Evolutionary conservation across 2,113 vertebrate species (phyloP).

Genomic region (Brachyhypopomus gauderio): DNA sequence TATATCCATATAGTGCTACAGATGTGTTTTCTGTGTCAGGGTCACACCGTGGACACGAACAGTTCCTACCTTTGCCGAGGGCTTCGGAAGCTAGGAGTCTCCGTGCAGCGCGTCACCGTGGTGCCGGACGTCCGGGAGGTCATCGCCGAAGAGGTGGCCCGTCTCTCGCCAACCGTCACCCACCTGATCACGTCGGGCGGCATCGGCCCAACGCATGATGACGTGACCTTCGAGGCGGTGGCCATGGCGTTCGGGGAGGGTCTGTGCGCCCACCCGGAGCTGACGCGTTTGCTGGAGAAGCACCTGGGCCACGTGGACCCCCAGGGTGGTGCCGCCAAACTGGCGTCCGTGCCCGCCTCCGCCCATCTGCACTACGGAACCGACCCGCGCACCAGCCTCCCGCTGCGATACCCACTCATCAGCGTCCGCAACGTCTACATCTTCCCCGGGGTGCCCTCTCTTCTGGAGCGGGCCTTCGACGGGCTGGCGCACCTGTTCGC

Average conservation of each 20-base stretch:
- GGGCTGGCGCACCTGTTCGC: constrained; percentile 84
- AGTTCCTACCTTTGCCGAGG: constrained; percentile 86
- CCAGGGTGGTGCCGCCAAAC: constrained; percentile 80
- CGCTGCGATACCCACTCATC: constrained; percentile 83
- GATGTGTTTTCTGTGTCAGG: constrained; percentile 68
- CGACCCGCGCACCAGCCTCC: constrained; percentile 72
- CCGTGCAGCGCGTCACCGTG: constrained; percentile 83
- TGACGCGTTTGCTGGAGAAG: constrained; percentile 73
- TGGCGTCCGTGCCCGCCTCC: constrained; percentile 82
- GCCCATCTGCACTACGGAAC: constrained; percentile 86
- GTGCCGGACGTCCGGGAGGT: constrained; percentile 83
- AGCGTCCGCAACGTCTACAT: constrained; percentile 92
- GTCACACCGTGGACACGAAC: constrained; percentile 92
- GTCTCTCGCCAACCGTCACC: constrained; percentile 80
- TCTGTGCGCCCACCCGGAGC: constrained; percentile 80
- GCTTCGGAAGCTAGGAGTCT: constrained; percentile 85
- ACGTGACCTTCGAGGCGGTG: constrained; percentile 90
- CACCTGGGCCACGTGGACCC: constrained; percentile 72
- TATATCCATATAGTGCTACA: no score
- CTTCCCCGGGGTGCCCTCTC: constrained; percentile 89
- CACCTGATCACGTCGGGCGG: constrained; percentile 90
- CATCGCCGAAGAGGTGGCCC: constrained; percentile 83
- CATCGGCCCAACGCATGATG: constrained; percentile 94
- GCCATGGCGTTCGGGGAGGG: constrained; percentile 86
- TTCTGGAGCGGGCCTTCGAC: constrained; percentile 81